Evolutionary conservation across 2,113 vertebrate species (phyloP).

Genomic region (Marmota flaviventris): DNA sequence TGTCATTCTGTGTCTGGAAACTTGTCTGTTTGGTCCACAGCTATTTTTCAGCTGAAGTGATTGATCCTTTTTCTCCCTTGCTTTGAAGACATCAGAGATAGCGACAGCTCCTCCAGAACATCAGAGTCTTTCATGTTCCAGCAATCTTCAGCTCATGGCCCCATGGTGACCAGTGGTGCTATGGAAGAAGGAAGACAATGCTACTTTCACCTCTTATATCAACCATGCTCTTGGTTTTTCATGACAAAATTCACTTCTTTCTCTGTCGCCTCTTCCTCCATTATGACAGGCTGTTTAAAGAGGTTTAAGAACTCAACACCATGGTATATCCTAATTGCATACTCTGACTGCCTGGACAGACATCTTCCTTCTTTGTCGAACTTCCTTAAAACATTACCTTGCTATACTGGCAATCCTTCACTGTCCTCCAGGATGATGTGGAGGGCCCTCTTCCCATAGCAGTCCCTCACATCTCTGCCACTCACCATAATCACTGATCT

Average conservation of each 20-base stretch:
- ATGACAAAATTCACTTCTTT: not conserved
- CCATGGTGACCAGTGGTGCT: not conserved
- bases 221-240: not conserved
- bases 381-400: constrained; percentile 5
- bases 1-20: not conserved
- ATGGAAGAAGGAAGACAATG: not conserved
- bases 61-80: not conserved
- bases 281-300: not conserved
- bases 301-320: not conserved
- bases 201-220: not conserved
- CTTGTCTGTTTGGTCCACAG: not conserved
- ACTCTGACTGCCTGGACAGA: not conserved
- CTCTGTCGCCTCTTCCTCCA: not conserved
- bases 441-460: not conserved
- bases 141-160: not conserved
- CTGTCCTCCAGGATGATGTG: not conserved
- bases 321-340: not conserved
- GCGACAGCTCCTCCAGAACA: not conserved
- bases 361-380: constrained; percentile 11
- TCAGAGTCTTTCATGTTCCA: not conserved
- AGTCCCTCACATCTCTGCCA: not conserved
- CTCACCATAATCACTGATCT: not conserved
- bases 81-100: constrained; percentile 2
- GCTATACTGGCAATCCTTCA: not conserved
- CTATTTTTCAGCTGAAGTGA: constrained; percentile 9